Evolutionary conservation across 2,888 invertebrate genomes (phyloP).

Genomic region (Stegana nigrithorax): DNA sequence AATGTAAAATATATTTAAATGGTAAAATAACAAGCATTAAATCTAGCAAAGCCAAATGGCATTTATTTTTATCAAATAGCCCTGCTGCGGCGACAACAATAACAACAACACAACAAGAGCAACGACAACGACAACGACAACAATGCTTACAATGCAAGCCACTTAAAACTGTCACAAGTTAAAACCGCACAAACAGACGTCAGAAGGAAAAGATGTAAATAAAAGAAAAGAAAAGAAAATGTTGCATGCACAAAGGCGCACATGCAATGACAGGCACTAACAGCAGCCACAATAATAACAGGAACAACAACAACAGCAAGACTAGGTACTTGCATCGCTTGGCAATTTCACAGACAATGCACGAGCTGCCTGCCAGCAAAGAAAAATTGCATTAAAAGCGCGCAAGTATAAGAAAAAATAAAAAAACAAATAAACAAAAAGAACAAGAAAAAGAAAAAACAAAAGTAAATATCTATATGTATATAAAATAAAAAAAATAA

Average conservation of each 20-base stretch:
- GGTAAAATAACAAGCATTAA: slow-evolving; percentile 4
- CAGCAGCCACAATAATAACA: neutral
- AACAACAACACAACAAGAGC: slow-evolving; percentile 16
- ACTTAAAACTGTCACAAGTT: slow-evolving; percentile 60
- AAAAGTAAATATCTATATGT: too few relatives aligned
- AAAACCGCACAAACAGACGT: slow-evolving; percentile 41
- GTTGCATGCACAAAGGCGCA: neutral
- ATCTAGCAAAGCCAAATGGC: slow-evolving; percentile 8
- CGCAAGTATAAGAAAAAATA: neutral
- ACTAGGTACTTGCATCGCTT: neutral
- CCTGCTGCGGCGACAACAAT: neutral
- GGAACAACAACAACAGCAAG: neutral
- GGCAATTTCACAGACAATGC: slow-evolving; percentile 18
- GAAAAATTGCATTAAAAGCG: slow-evolving; percentile 2
- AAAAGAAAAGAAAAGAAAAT: slow-evolving; percentile 9
- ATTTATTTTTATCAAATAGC: slow-evolving; percentile 21
- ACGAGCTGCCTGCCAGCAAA: too few relatives aligned
- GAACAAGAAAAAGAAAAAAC: neutral
- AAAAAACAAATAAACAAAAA: neutral
- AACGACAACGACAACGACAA: slow-evolving; percentile 32
- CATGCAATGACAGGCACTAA: neutral
- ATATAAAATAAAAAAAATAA: neutral
- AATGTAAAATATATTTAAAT: neutral
- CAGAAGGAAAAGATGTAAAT: too few relatives aligned
- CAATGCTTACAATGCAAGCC: slow-evolving; percentile 45